Conservation (phyloP, 2,113 vertebrate genomes). For the Cinclus mexicanus region DNA sequence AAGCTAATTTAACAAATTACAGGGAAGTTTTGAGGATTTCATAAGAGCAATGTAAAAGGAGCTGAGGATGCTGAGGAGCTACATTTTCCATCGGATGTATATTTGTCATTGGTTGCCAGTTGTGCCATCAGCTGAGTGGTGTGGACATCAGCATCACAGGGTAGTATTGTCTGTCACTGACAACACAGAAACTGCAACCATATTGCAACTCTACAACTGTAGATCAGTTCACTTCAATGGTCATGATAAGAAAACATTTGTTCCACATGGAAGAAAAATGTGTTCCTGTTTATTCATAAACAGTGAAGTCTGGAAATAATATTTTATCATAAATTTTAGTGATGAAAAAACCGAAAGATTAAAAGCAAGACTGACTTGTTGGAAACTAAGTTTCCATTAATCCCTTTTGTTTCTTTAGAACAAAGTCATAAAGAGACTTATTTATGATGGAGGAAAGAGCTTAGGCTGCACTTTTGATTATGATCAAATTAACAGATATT, state of each 20-base stretch:
- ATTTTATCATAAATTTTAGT: not conserved
- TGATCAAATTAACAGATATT: not conserved
- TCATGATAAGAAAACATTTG: not conserved
- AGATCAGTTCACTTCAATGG: not conserved
- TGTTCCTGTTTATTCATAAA: not conserved
- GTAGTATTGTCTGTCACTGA: not conserved
- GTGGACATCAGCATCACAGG: not conserved
- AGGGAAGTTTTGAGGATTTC: not conserved
- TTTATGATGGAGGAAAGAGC: not conserved
- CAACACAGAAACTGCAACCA: not conserved
- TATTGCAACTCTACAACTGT: not conserved
- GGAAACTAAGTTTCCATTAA: not conserved
- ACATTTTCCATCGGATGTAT: not conserved
- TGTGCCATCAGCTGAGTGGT: fast-evolving
- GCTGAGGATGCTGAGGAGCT: not conserved
- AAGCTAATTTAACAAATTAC: not conserved
- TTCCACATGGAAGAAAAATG: not conserved
- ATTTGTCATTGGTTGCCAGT: not conserved
- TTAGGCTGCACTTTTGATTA: not conserved
- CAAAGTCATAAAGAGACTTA: not conserved
- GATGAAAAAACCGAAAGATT: not conserved
- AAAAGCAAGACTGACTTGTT: not conserved
- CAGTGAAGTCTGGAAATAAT: not conserved
- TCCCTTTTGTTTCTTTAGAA: not conserved
- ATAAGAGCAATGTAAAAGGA: not conserved